Base-by-base conservation (phyloP, 2,888 invertebrate species). In the Cerceris rybyensis region DNA sequence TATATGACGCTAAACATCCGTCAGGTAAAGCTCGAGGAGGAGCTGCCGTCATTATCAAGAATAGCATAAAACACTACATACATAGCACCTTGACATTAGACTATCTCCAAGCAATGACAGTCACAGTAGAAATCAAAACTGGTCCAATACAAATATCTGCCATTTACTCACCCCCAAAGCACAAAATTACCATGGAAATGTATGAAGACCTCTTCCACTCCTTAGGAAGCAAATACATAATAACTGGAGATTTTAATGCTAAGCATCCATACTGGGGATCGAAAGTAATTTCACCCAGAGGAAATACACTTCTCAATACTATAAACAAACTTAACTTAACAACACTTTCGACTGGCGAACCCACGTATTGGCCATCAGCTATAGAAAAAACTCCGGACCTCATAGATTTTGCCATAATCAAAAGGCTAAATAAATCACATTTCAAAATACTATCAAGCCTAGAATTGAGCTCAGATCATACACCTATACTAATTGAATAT, bases 251-350 rank as follows among this genome's bases (percentile, higher is more conserved):
- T 13, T 81, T 57, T 57, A 83, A 85, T 52, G 70, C 69, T 0
- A 82, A 83, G 42, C 81, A 84, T 60, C 63, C 50, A 7, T 17
- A 59, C 14, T 85, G 85, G 83, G 84, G 86, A 11, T 84, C 82
- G 9, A 78, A 81, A 74, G 60, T 75, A 54, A 81, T 43, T 1
- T 79, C 72, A 0, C 55, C 74, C 6, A 80, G 73, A 68, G 81
- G 76, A 2, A 71, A 57, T 46, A 49, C n/a, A 54, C 49, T 66
- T 1, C 6, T 39, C 8, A 9, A 65, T n/a, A 9, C 16, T 13
- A 65, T 11, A 43, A n/a, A 11, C 42, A 41, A 42, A 8, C 11
- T 54, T 0, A 7, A 39, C n/a, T 14, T 52, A 6, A n/a, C 28
- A 9, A 9, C 16, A n/a, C 13, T 16, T n/a, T 54, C 55, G 39